Base-by-base conservation (phyloP, 2,888 invertebrate species). In the Bruchidius siliquastri region DNA sequence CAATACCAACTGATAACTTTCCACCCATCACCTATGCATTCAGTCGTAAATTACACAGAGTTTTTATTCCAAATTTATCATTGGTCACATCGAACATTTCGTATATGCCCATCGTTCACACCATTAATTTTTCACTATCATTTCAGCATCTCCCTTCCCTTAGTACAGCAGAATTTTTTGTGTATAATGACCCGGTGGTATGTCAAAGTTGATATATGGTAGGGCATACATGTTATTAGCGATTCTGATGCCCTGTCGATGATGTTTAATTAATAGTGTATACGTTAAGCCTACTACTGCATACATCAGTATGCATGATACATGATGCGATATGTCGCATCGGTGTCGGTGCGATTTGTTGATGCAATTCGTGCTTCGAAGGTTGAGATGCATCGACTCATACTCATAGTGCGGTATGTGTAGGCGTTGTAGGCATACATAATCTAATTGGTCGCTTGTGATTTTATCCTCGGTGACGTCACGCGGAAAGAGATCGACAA, bases 121-220 rank as follows among this genome's bases (percentile, higher is more conserved):
- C 49, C 49, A 49, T 49, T 49, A 49, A 49, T 49, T 49, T 49
- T 49, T 49, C 49, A 49, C 49, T 49, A 49, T 49, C 18, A 49
- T 49, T 13, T 13, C 49, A 13, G 13, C 18, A 49, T 13, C 49
- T 8, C 49, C 49, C 49, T 13, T 13, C 10, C 49, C 49, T 49
- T 30, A 1, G 49, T 49, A 49, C 49, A 49, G 10, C 8, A 1
- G 49, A 49, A 49, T 49, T 49, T 13, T 49, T 71, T 71, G 71
- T 73, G 69, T 21, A 73, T 66, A 73, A 73, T 73, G 73, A 69
- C 71, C 73, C 71, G 71, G 71, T 66, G 69, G 71, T 69, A 73
- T 68, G 73, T 73, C 73, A 73, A 73, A 73, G 69, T 73, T 73
- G 73, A 73, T 73, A 67, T 71, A 73, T 73, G 49, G 49, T 18